Evolutionary conservation across 2,113 vertebrate genomes (phyloP).

Genomic region (Benitochromis conjunctus): DNA sequence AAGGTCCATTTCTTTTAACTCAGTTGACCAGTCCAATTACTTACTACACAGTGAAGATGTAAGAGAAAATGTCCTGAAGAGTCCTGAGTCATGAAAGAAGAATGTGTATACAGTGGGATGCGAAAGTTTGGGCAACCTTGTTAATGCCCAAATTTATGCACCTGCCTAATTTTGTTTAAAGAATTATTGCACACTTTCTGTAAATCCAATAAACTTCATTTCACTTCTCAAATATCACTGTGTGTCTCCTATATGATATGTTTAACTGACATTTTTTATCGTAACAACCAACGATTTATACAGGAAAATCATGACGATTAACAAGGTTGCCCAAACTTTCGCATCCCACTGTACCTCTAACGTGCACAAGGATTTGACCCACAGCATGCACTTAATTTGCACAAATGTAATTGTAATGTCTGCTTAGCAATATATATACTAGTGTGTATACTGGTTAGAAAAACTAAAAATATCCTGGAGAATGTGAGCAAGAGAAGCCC

Average conservation of each 20-base stretch:
- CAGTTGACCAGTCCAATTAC: slow-evolving; percentile 33
- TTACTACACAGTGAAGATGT: neutral
- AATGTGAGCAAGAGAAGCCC: neutral
- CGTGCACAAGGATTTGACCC: neutral
- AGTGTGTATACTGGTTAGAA: neutral
- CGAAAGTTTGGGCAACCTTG: too few species aligned
- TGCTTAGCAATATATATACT: neutral
- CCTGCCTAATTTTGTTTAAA: too few species aligned
- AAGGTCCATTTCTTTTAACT: slow-evolving; percentile 24
- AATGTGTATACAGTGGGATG: neutral
- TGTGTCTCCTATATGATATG: too few species aligned
- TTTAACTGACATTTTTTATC: too few species aligned
- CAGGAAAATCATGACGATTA: too few species aligned
- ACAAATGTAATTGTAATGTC: neutral
- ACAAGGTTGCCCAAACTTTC: too few species aligned
- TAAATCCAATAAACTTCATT: too few species aligned
- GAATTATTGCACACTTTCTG: too few species aligned
- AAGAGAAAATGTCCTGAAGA: slow-evolving; percentile 1
- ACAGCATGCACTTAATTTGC: neutral
- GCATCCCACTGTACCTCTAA: too few species aligned
- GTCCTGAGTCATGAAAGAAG: slow-evolving; percentile 11
- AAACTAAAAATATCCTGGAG: neutral
- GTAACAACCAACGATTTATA: too few species aligned
- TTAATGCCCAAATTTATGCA: too few species aligned
- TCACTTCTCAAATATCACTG: too few species aligned